phyloP scores from a whole-genome alignment of 2,113 vertebrate genomes.

The Leptobrachium ailaonicum region DNA sequence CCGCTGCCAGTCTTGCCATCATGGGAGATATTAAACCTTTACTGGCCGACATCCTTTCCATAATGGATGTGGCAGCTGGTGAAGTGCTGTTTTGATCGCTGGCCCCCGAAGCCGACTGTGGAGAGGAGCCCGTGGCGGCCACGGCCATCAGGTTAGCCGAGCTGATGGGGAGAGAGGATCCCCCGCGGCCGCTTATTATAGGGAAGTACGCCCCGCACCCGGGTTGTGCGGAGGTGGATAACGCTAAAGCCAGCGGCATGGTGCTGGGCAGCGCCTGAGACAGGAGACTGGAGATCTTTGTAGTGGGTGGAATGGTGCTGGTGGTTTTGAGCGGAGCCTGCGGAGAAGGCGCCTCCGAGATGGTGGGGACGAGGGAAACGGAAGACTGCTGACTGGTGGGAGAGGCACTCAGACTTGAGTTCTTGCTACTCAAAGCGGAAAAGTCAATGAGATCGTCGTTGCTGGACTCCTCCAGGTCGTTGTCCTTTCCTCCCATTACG shows the following conservation, averaged over 20 bases:
- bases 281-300: constrained; percentile 86
- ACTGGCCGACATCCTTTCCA: constrained; percentile 97
- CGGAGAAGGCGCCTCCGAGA: constrained; percentile 70
- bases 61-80: constrained; percentile 82
- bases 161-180: constrained; percentile 76
- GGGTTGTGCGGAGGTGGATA: constrained; percentile 79
- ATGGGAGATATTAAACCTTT: constrained; percentile 97
- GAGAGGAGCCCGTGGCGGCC: constrained; percentile 69
- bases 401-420: constrained; percentile 97
- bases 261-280: constrained; percentile 88
- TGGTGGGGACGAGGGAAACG: constrained; percentile 73
- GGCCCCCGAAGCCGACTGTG: constrained; percentile 72
- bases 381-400: constrained; percentile 95
- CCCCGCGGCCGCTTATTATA: constrained; percentile 79
- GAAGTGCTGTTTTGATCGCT: constrained; percentile 75
- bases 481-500: constrained; percentile 85
- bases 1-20: constrained; percentile 97
- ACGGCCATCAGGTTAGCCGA: constrained; percentile 76
- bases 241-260: constrained; percentile 83
- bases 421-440: constrained; percentile 95
- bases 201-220: constrained; percentile 83
- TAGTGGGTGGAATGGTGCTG: constrained; percentile 67
- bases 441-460: constrained; percentile 97
- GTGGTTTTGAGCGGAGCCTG: constrained; percentile 71
- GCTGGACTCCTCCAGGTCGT: constrained; percentile 92